Base-by-base conservation (phyloP, 2,113 vertebrate genomes). In the Romanogobio albipinnatus region DNA sequence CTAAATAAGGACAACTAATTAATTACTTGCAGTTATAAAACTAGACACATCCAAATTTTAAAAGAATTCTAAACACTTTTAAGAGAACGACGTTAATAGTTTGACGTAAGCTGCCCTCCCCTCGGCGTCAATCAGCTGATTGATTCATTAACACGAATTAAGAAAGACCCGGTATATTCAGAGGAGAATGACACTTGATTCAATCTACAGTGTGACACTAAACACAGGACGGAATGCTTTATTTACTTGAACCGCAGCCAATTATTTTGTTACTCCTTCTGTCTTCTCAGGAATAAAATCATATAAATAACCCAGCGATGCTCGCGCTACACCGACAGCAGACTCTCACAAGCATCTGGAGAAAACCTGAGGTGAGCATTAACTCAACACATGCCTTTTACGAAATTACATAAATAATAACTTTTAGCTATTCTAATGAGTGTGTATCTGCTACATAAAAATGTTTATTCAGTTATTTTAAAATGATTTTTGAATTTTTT, bases 301-400 rank as follows among this genome's bases (percentile, higher is more conserved):
- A n/a, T 49, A 62, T 61, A 84, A 51, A 84, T 64, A 76, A 76
- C 15, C 26, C 56, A 76, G 9, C 39, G 26, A 49, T 47, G 53
- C 56, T 83, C 70, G 39, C 58, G 43, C 82, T 75, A 22, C 56
- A 43, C 29, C 47, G 22, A 68, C 22, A 68, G n/a, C 14, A 5
- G 5, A 56, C 74, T 33, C 13, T 76, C 47, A 4, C 14, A 53
- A 13, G 56, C 74, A 10, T 33, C 15, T 9, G 49, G 24, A 56
- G 49, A 29, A 56, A 4, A 68, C 22, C 47, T 36, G 45, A 66
- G 82, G 73, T 66, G 19, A 62, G 24, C 45, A 26, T 4, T 1
- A 29, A 36, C 33, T 71, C 68, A 45, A n/a, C 15, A 36, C 0
- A 24, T 9, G n/a, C 22, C 10, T 80, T 80, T 29, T 68, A 56